phyloP scores from a whole-genome alignment of 1,140 invertebrate genomes.

The Luehdorfia chinensis region DNA sequence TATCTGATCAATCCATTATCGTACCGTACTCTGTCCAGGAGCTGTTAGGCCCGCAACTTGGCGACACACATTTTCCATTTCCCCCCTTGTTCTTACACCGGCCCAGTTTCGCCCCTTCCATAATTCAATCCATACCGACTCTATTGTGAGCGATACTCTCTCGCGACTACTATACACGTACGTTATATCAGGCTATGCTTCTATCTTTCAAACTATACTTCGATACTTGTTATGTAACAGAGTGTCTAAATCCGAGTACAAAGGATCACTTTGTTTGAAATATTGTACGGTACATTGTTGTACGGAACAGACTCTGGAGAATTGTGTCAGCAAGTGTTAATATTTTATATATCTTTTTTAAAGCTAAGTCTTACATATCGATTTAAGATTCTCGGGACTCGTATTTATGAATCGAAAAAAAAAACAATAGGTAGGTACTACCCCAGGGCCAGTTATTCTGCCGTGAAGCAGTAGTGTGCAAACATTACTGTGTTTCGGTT shows the following conservation, averaged over 20 bases:
- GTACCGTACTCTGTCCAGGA: conserved; percentile 44
- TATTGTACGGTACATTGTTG: conserved; percentile 9
- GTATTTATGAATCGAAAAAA: too few species aligned
- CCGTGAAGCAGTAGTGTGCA: too few species aligned
- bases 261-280: conserved; percentile 8
- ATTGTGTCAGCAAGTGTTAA: too few species aligned
- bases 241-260: conserved; percentile 7
- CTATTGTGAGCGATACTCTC: conserved; percentile 35
- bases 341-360: too few species aligned
- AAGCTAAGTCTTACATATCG: neutral
- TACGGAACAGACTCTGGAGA: neutral
- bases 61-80: conserved; percentile 72
- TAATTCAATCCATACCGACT: conserved; percentile 66
- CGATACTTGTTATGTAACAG: conserved; percentile 9
- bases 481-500: too few species aligned
- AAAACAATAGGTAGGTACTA: too few species aligned
- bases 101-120: conserved; percentile 53
- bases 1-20: conserved; percentile 70
- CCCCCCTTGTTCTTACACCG: conserved; percentile 52
- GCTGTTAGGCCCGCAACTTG: conserved; percentile 60
- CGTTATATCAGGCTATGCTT: conserved; percentile 3
- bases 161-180: conserved; percentile 22
- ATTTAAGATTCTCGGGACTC: neutral
- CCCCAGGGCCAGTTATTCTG: too few species aligned
- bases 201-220: conserved; percentile 13